phyloP scores from a whole-genome alignment of 1,140 invertebrate species.

The Anagrus nilaparvatae region DNA sequence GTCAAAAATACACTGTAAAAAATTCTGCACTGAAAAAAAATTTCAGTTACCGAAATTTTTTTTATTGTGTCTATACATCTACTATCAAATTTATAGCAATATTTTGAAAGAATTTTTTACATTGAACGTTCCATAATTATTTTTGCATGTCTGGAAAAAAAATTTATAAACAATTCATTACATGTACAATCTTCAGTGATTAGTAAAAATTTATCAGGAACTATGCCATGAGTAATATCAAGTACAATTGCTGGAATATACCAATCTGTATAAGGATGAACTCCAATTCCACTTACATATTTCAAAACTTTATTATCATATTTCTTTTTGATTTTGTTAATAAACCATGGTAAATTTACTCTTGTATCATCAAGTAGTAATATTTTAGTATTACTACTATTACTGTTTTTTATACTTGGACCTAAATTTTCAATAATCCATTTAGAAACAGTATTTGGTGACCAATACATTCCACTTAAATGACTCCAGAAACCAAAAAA shows the following conservation, averaged over 20 bases:
- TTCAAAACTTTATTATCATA: slow-evolving; percentile 18
- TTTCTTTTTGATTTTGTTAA: slow-evolving; percentile 3
- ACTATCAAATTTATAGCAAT: too few species aligned
- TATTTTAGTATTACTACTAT: slow-evolving; percentile 48
- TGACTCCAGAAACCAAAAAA: too few species aligned
- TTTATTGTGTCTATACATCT: too few species aligned
- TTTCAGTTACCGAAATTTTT: too few species aligned
- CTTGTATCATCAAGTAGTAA: slow-evolving; percentile 67
- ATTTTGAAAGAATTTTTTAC: too few species aligned
- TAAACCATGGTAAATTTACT: slow-evolving; percentile 48
- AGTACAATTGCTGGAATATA: slow-evolving; percentile 44
- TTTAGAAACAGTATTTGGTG: slow-evolving; percentile 31
- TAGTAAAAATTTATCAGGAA: slow-evolving; percentile 65
- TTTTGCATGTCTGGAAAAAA: too few species aligned
- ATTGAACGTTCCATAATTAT: too few species aligned
- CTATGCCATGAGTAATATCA: slow-evolving; percentile 42
- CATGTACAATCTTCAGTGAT: slow-evolving; percentile 70
- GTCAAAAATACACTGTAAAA: too few species aligned
- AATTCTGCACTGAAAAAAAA: too few species aligned
- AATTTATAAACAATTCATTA: too few species aligned
- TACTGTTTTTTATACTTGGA: slow-evolving; percentile 51
- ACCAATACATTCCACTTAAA: slow-evolving; percentile 16
- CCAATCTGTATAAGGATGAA: slow-evolving; percentile 60
- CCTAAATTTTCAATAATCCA: slow-evolving; percentile 60
- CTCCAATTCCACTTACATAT: slow-evolving; percentile 50